These are phyloP conservation scores for Ctenodactylus gundi DNA, from an alignment of 2,113 vertebrate species.

Conservation along the genomic window DNA sequence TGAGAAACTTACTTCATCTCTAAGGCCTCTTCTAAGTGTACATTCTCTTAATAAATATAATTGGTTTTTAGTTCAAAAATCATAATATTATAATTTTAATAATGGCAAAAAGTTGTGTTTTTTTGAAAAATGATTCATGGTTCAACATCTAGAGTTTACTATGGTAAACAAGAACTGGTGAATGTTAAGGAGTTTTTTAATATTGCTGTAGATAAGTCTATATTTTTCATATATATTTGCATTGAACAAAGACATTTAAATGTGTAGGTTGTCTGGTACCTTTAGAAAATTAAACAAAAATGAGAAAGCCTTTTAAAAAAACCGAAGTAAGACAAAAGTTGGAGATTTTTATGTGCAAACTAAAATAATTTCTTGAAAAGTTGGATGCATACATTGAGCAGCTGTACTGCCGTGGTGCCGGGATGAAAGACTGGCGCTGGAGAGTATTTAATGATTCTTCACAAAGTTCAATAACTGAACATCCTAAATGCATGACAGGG, in stretches of 20 bases:
- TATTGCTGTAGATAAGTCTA: background rate
- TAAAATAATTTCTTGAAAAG: background rate
- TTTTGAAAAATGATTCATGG: background rate
- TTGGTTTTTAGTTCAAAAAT: constrained; percentile 17
- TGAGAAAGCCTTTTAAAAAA: constrained; percentile 14
- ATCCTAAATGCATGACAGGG: background rate
- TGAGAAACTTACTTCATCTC: background rate
- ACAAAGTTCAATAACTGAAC: constrained; percentile 1
- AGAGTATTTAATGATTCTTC: background rate
- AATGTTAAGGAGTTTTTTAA: background rate
- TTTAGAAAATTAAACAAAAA: background rate
- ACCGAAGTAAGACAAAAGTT: background rate
- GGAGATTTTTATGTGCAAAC: background rate
- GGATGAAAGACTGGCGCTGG: background rate
- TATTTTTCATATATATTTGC: background rate
- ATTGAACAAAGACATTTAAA: constrained; percentile 19
- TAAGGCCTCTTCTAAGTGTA: background rate
- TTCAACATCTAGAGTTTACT: background rate
- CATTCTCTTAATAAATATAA: background rate
- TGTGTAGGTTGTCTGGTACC: background rate
- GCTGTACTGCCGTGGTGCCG: background rate
- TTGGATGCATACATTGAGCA: background rate
- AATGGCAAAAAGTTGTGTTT: background rate
- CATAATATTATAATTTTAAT: background rate
- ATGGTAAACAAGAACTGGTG: background rate